Evolutionary conservation across 2,797 vertebrate species (phyloP).

Genomic region (Rhynchotus rufescens): DNA sequence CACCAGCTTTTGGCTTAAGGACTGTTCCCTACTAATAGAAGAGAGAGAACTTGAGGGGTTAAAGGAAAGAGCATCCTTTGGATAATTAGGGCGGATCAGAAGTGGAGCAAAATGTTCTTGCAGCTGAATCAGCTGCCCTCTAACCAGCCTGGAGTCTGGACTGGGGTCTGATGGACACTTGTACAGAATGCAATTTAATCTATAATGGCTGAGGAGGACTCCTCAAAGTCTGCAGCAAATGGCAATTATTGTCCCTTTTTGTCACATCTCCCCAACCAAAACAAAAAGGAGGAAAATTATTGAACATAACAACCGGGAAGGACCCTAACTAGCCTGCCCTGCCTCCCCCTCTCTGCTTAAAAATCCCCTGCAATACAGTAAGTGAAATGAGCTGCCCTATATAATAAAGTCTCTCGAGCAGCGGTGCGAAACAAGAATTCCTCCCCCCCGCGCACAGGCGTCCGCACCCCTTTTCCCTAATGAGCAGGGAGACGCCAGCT

Average conservation of each 20-base stretch:
- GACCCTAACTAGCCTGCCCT: slow-evolving; percentile 30
- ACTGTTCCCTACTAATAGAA: neutral
- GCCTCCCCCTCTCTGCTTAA: slow-evolving; percentile 23
- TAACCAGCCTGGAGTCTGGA: slow-evolving; percentile 63
- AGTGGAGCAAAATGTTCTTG: slow-evolving; percentile 63
- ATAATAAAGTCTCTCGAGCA: slow-evolving; percentile 69
- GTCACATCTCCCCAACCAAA: slow-evolving; percentile 53
- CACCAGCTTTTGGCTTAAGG: neutral
- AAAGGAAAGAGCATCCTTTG: slow-evolving; percentile 56
- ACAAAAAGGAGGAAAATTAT: slow-evolving; percentile 58
- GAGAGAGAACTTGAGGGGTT: slow-evolving; percentile 50
- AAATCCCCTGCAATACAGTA: slow-evolving; percentile 34
- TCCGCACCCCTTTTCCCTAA: slow-evolving; percentile 74
- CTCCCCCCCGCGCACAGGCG: neutral
- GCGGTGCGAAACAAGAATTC: slow-evolving; percentile 51
- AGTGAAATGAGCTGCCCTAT: slow-evolving; percentile 70
- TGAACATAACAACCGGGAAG: slow-evolving; percentile 62
- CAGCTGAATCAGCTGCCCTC: slow-evolving; percentile 68
- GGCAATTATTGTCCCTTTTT: slow-evolving; percentile 75
- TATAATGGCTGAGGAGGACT: slow-evolving; percentile 70
- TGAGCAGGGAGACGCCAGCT: slow-evolving; percentile 83
- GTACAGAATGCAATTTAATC: slow-evolving; percentile 69
- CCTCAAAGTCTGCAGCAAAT: slow-evolving; percentile 69
- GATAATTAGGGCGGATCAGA: slow-evolving; percentile 59
- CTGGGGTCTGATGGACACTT: slow-evolving; percentile 66